Percentiles rank a stretch among this genome's conserved stretches.
These are phyloP conservation scores for Bombyx huttoni DNA, from an alignment of 2,888 invertebrate species.

Conservation along the genomic window DNA sequence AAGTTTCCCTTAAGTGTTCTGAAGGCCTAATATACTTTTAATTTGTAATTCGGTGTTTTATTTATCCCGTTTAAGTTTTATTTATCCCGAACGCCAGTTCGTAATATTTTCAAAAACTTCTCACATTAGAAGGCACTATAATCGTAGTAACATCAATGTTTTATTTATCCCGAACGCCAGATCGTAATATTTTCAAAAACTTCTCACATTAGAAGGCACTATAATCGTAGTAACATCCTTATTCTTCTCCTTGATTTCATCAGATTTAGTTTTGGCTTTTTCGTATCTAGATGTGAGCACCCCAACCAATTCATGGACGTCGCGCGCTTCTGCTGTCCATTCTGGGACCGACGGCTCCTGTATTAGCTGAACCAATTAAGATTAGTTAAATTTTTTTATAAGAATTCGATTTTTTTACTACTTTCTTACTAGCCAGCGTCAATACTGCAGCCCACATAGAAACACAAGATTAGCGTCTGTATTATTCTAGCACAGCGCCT, in stretches of 20 bases:
- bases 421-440: no score
- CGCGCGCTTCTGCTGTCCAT: slow-evolving; percentile 57
- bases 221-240: slow-evolving; percentile 31
- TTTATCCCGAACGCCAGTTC: background rate
- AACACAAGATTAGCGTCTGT: no score
- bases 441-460: no score
- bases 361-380: slow-evolving; percentile 26
- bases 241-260: slow-evolving; percentile 43
- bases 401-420: no score
- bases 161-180: background rate
- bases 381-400: no score
- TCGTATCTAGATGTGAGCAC: slow-evolving; percentile 52
- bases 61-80: background rate
- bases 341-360: slow-evolving; percentile 55
- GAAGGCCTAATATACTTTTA: no score
- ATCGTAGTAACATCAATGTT: slow-evolving; percentile 25
- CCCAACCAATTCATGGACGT: slow-evolving; percentile 50
- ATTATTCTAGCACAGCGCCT: no score
- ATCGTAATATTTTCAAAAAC: background rate
- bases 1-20: no score
- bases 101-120: slow-evolving; percentile 4
- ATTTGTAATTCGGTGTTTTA: no score
- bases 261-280: slow-evolving; percentile 39
- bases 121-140: slow-evolving; percentile 47
- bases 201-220: slow-evolving; percentile 47